Conservation (phyloP, 2,797 vertebrate species). For the Microctenopoma steveboyesi region DNA sequence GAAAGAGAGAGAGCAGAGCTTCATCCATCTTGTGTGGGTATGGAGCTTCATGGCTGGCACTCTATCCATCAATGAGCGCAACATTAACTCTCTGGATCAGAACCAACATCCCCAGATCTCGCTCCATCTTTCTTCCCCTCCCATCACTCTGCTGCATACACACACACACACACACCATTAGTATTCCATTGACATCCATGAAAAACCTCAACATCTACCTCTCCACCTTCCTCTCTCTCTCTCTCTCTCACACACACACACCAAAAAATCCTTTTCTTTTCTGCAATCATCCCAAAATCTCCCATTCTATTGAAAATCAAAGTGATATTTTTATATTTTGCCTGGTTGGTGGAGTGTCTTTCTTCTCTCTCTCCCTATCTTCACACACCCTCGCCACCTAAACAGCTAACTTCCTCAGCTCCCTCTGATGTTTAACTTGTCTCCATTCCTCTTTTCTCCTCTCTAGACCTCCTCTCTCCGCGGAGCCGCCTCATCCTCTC, state of each 20-base stretch:
- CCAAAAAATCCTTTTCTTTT: conserved; percentile 18
- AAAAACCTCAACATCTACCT: conserved; percentile 60
- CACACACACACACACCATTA: conserved; percentile 59
- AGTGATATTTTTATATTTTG: conserved; percentile 22
- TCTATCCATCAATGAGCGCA: conserved; percentile 97
- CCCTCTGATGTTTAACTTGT: conserved; percentile 54
- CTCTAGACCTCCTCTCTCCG: conserved; percentile 61
- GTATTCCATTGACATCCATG: conserved; percentile 66
- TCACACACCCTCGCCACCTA: conserved; percentile 7
- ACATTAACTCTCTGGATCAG: conserved; percentile 98
- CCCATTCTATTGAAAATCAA: conserved; percentile 17
- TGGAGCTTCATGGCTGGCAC: conserved; percentile 93
- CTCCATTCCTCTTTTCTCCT: conserved; percentile 66
- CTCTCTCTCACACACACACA: conserved; percentile 7
- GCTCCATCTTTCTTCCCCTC: conserved; percentile 70
- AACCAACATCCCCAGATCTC: conserved; percentile 87
- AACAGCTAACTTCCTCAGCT: conserved; percentile 27
- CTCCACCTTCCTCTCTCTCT: conserved; percentile 37
- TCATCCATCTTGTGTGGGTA: conserved; percentile 95
- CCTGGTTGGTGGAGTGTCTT: background rate
- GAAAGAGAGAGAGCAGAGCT: conserved; percentile 79
- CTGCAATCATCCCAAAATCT: conserved; percentile 39
- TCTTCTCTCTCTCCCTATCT: conserved; percentile 21
- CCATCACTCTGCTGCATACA: conserved; percentile 73
- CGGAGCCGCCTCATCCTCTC: conserved; percentile 62